phyloP scores from a whole-genome alignment of 2,797 vertebrate species.

The Anniella stebbinsi region DNA sequence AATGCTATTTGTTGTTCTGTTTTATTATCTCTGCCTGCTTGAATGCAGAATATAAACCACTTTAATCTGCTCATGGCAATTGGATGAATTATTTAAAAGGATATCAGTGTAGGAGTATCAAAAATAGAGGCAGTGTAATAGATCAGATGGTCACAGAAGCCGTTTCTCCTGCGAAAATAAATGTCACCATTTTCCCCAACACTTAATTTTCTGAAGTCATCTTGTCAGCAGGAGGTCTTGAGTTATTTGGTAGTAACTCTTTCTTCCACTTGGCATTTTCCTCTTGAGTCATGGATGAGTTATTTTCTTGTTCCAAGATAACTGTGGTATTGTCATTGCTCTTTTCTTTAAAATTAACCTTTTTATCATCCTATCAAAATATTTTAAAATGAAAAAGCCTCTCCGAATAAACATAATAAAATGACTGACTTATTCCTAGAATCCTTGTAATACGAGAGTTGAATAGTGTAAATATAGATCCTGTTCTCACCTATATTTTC shows the following conservation, averaged over 20 bases:
- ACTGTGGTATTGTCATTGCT: neutral
- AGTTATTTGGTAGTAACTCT: neutral
- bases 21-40: constrained; percentile 20
- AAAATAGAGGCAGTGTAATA: constrained; percentile 25
- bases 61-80: neutral
- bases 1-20: neutral
- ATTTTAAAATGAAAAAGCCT: constrained; percentile 8
- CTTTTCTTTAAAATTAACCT: neutral
- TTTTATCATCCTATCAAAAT: neutral
- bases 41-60: neutral
- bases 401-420: neutral
- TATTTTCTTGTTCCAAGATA: constrained; percentile 7
- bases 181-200: neutral
- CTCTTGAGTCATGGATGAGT: neutral
- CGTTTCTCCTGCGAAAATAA: constrained; percentile 30
- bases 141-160: neutral
- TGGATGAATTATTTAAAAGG: constrained; percentile 10
- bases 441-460: neutral
- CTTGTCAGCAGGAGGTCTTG: neutral
- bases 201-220: constrained; percentile 32
- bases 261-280: neutral
- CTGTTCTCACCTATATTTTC: neutral
- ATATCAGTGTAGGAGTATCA: neutral
- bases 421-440: neutral
- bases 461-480: neutral